phyloP scores from a whole-genome alignment of 2,797 vertebrate genomes.

The Sebastes oblongus region DNA sequence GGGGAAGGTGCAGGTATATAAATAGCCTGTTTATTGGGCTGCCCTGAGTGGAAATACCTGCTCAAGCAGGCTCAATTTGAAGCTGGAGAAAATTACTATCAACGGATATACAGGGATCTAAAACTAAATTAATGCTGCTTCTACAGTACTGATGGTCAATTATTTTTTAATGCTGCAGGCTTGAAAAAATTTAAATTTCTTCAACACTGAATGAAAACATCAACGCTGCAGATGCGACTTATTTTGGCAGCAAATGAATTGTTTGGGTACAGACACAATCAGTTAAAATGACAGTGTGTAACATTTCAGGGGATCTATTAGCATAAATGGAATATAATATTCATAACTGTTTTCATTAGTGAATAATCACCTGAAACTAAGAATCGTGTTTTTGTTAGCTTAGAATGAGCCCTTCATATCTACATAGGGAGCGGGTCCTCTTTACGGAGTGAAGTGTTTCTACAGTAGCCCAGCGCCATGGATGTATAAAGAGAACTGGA shows the following conservation, averaged over 20 bases:
- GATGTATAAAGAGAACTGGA: too few relatives aligned
- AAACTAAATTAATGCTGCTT: not conserved
- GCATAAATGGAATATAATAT: too few relatives aligned
- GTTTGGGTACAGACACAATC: slow-evolving; percentile 19
- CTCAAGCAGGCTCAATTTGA: slow-evolving; percentile 21
- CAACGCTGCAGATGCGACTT: not conserved
- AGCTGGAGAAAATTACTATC: slow-evolving; percentile 1
- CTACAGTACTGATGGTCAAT: not conserved
- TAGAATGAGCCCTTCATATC: too few relatives aligned
- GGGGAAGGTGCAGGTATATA: slow-evolving; percentile 26
- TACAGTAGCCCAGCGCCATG: too few relatives aligned
- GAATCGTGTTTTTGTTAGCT: too few relatives aligned
- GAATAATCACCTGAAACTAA: too few relatives aligned
- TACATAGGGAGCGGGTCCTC: too few relatives aligned
- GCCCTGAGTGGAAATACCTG: not conserved
- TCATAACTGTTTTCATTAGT: too few relatives aligned
- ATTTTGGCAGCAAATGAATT: slow-evolving; percentile 18
- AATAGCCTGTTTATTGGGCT: slow-evolving; percentile 42
- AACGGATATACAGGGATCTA: not conserved
- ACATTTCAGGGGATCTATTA: too few relatives aligned
- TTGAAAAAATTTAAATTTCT: not conserved
- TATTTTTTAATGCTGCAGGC: not conserved
- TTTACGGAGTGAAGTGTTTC: too few relatives aligned
- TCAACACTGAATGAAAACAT: not conserved
- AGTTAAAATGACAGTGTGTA: not conserved